Conservation (phyloP, 2,888 invertebrate species). For the Oscheius sp. region DNA sequence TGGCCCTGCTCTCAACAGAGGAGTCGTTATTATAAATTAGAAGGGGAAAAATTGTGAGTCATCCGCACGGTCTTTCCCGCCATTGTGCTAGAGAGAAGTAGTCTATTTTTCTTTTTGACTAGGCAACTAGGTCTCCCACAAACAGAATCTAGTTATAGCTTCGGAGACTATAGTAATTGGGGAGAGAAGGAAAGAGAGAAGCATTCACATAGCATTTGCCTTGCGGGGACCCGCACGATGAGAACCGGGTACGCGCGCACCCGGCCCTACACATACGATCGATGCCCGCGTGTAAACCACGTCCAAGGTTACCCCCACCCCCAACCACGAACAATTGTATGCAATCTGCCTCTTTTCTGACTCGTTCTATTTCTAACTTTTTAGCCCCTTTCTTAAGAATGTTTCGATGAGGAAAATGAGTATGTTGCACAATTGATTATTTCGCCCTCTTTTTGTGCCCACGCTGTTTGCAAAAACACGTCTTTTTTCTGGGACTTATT, state of each 20-base stretch:
- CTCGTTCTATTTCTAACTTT: background rate
- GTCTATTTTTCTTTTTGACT: too few relatives aligned
- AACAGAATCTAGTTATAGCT: constrained; percentile 24
- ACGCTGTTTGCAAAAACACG: background rate
- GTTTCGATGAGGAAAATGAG: too few relatives aligned
- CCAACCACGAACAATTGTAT: constrained; percentile 35
- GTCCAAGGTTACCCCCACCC: constrained; percentile 33
- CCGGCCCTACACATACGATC: constrained; percentile 28
- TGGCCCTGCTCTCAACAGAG: too few relatives aligned
- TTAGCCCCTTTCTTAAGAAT: background rate
- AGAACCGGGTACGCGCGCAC: constrained; percentile 35
- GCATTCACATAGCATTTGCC: constrained; percentile 29
- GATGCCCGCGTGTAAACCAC: constrained; percentile 37
- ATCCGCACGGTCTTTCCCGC: too few relatives aligned
- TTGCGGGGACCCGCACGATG: constrained; percentile 17
- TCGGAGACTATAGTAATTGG: constrained; percentile 27
- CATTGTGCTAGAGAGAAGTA: too few relatives aligned
- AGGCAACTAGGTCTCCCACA: too few relatives aligned
- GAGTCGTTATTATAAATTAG: too few relatives aligned
- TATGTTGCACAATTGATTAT: background rate
- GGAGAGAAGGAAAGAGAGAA: constrained; percentile 15
- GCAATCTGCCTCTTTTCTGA: background rate
- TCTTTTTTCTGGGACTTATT: background rate
- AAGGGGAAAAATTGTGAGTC: too few relatives aligned
- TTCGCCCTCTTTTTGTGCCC: background rate